These are phyloP conservation scores for Cecropterus lyciades DNA, from an alignment of 1,140 invertebrate species.

Conservation along the genomic window DNA sequence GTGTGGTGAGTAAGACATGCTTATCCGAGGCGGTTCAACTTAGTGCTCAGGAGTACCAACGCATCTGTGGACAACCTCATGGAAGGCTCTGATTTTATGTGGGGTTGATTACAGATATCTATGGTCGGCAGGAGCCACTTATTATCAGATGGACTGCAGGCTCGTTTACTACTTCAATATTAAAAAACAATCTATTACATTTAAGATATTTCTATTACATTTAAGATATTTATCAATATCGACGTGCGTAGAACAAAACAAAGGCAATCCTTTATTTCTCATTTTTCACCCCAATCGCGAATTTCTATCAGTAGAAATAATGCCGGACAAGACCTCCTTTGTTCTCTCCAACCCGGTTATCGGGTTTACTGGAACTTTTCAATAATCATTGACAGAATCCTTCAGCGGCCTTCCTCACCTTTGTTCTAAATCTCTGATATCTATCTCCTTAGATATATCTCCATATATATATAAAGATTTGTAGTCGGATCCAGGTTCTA, in stretches of 20 bases:
- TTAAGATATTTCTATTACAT: neutral
- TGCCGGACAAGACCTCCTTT: conserved; percentile 53
- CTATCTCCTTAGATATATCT: conserved; percentile 6
- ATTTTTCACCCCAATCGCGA: conserved; percentile 56
- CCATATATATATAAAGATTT: neutral
- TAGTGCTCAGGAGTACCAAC: too few relatives aligned
- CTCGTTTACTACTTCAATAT: too few relatives aligned
- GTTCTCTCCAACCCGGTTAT: conserved; percentile 49
- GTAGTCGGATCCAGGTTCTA: neutral
- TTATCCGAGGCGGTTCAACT: too few relatives aligned
- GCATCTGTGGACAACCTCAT: too few relatives aligned
- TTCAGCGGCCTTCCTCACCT: conserved; percentile 48
- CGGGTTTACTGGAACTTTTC: conserved; percentile 61
- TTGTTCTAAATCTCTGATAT: conserved; percentile 41
- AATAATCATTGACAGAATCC: conserved; percentile 71
- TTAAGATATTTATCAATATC: conserved; percentile 8
- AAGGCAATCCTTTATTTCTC: conserved; percentile 47
- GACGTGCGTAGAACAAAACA: conserved; percentile 25
- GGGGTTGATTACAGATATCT: too few relatives aligned
- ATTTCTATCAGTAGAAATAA: conserved; percentile 51
- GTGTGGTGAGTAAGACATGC: too few relatives aligned
- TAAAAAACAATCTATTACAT: too few relatives aligned
- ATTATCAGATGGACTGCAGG: too few relatives aligned
- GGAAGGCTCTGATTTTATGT: too few relatives aligned
- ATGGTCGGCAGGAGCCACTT: too few relatives aligned